Base-by-base conservation (phyloP, 1,140 invertebrate genomes). In the Leptinotarsa texana region DNA sequence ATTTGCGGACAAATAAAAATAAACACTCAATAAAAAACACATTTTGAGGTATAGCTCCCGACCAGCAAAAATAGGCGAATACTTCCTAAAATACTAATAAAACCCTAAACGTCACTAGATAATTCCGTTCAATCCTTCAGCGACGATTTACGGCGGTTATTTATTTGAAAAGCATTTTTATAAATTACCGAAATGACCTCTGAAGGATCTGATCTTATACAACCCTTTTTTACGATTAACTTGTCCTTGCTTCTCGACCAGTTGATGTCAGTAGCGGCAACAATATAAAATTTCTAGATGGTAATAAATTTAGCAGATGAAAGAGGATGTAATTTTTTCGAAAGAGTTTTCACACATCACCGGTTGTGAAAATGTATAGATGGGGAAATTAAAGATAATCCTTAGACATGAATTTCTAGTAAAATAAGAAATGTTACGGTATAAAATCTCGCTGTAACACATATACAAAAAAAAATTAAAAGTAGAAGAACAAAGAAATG, bases 1-100 rank as follows among this genome's bases (percentile, higher is more conserved):
- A 17, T 57, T 57, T 57, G 51, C 3, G 51, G 51, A 18, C 51
- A 57, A 57, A n/a, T 18, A 57, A 57, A 57, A 57, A n/a, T 57
- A 57, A 57, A 57, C 13, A 57, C 51, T 57, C 51, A 57, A 57
- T 57, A 57, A 57, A 57, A 57, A 57, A 57, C 51, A 57, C 51
- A 57, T 57, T 57, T 57, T 57, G 51, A 18, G 51, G 51, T 57
- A 33, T 8, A 57, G 51, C 17, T 17, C 2, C 15, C 13, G 17
- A 57, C 17, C 51, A 57, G 1, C 51, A 57, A 57, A 57, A 57
- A 57, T 57, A 57, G 15, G 3, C 51, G 17, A 57, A 57, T 17
- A 18, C 51, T 57, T 57, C 51, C 5, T 0, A 6, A 18, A 17
- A 57, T 17, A 57, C 2, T 57, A 57, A 15, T 18, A 57, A n/a